A percentile compares a stretch with the other conserved stretches of the same genome.
phyloP scores from a whole-genome alignment of 2,888 invertebrate species.

The Pyrrhia umbra region DNA sequence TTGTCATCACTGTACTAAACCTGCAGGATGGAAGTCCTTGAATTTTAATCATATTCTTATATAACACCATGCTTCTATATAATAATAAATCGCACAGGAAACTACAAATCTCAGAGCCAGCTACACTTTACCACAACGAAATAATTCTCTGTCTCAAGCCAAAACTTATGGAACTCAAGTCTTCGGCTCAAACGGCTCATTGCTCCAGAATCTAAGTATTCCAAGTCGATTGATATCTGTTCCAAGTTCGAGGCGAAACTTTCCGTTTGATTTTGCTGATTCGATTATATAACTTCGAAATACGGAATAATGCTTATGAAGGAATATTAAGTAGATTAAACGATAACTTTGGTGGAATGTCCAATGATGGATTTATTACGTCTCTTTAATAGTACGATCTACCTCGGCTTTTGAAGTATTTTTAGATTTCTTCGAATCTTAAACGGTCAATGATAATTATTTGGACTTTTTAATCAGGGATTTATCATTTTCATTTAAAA shows the following conservation, averaged over 20 bases:
- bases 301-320: slow-evolving; percentile 54
- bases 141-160: too few relatives aligned
- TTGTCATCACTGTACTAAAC: too few relatives aligned
- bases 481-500: too few relatives aligned
- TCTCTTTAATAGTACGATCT: slow-evolving; percentile 25
- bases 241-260: slow-evolving; percentile 54
- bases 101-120: slow-evolving; percentile 9
- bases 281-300: slow-evolving; percentile 58
- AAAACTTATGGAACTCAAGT: slow-evolving; percentile 8
- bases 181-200: slow-evolving; percentile 18
- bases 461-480: too few relatives aligned
- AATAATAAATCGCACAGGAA: background rate
- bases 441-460: too few relatives aligned
- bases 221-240: slow-evolving; percentile 53
- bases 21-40: too few relatives aligned
- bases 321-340: slow-evolving; percentile 52
- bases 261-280: slow-evolving; percentile 56
- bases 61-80: too few relatives aligned
- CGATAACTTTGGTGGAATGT: slow-evolving; percentile 43
- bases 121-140: slow-evolving; percentile 8
- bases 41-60: too few relatives aligned
- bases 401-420: background rate
- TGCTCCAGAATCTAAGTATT: slow-evolving; percentile 26
- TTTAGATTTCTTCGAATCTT: slow-evolving; percentile 3
- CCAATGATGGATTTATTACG: slow-evolving; percentile 43